phyloP scores from a whole-genome alignment of 2,888 invertebrate genomes.

The Melitaea athalia region DNA sequence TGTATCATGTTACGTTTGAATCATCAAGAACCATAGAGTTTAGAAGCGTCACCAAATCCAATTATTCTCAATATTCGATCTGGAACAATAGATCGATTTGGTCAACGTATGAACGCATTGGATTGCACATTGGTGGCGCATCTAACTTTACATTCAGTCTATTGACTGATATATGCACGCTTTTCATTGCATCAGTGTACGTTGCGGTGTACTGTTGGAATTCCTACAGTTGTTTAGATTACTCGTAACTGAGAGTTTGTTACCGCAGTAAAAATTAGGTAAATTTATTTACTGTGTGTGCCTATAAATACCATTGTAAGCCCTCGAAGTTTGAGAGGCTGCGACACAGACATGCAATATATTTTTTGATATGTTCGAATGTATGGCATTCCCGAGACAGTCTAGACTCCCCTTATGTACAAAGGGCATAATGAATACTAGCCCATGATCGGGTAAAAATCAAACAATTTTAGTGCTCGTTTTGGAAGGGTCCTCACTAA shows the following conservation, averaged over 20 bases:
- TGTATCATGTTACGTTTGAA: neutral
- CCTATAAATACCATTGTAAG: neutral
- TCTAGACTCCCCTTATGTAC: conserved; percentile 38
- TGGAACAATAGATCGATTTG: neutral
- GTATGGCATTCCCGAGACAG: conserved; percentile 37
- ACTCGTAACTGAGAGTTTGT: neutral
- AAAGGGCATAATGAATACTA: conserved; percentile 39
- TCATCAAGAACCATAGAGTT: conserved; percentile 2
- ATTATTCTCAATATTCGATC: conserved; percentile 1
- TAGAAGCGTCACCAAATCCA: neutral
- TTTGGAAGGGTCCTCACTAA: conserved; percentile 23
- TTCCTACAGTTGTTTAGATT: neutral
- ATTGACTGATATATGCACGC: neutral
- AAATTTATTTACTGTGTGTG: neutral
- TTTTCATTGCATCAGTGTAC: neutral
- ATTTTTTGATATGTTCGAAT: conserved; percentile 46
- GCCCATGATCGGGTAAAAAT: conserved; percentile 41
- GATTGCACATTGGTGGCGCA: neutral
- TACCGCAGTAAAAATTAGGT: neutral
- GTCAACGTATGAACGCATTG: neutral
- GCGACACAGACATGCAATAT: conserved; percentile 41
- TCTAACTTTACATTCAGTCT: neutral
- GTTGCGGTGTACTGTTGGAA: neutral
- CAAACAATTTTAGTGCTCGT: conserved; percentile 32
- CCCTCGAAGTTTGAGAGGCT: conserved; percentile 39